Evolutionary conservation across 2,888 invertebrate genomes (phyloP).

Genomic region (Aspidiotus rigidus): DNA sequence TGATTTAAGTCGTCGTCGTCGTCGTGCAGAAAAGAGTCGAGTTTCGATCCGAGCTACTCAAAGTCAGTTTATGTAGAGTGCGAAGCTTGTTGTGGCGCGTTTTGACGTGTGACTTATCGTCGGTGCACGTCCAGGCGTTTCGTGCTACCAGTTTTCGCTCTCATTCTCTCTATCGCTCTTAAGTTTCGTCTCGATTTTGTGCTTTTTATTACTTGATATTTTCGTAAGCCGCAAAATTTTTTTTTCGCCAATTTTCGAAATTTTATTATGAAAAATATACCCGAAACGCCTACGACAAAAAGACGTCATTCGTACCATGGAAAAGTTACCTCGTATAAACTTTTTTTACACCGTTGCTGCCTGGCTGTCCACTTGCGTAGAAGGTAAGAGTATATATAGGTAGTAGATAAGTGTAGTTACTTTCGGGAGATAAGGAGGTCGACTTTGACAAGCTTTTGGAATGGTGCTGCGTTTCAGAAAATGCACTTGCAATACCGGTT

Average conservation of each 20-base stretch:
- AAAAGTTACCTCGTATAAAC: conserved; percentile 27
- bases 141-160: neutral
- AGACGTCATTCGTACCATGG: conserved; percentile 27
- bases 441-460: too few relatives aligned
- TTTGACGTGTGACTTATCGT: neutral
- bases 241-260: neutral
- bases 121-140: neutral
- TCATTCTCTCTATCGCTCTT: neutral
- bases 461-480: too few relatives aligned
- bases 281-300: conserved; percentile 21
- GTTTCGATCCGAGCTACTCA: too few relatives aligned
- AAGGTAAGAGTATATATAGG: conserved; percentile 23
- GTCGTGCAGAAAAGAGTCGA: too few relatives aligned
- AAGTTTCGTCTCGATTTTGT: neutral
- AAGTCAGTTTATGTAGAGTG: neutral
- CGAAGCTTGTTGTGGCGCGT: conserved; percentile 3
- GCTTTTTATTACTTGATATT: neutral
- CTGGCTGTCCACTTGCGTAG: conserved; percentile 23
- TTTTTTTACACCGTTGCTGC: conserved; percentile 23
- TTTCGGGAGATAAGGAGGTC: too few relatives aligned
- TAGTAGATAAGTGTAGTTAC: neutral
- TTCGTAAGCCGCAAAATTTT: neutral
- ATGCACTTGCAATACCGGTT: too few relatives aligned
- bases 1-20: too few relatives aligned
- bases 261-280: conserved; percentile 26